Conservation (phyloP, 64 coral and sea anemone species). For the Orbicella faveolata region DNA sequence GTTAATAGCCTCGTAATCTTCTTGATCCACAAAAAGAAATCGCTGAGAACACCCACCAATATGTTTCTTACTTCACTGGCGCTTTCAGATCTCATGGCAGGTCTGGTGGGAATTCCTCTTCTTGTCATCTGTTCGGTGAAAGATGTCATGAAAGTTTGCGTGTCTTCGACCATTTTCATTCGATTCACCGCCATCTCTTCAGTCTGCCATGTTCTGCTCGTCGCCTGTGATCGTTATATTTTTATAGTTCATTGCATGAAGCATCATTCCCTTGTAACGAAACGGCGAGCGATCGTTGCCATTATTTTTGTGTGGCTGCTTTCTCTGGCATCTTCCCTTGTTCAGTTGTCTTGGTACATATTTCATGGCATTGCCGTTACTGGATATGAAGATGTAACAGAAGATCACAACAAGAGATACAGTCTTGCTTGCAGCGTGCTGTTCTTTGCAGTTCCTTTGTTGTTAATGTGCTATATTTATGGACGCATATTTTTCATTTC, state of each 20-base stretch:
- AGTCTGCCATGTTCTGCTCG: constrained; percentile 36
- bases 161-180: constrained; percentile 33
- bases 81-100: constrained; percentile 40
- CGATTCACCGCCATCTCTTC: constrained; percentile 57
- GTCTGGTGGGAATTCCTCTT: constrained; percentile 46
- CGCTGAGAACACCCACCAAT: constrained; percentile 41
- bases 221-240: constrained; percentile 45
- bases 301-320: constrained; percentile 26
- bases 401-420: constrained; percentile 18
- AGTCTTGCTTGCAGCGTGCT: constrained; percentile 8
- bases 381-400: neutral
- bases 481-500: constrained; percentile 55
- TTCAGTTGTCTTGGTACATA: constrained; percentile 54
- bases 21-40: constrained; percentile 24
- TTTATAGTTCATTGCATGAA: constrained; percentile 38
- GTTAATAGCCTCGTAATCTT: constrained; percentile 28
- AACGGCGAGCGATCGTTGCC: constrained; percentile 5
- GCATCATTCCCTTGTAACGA: constrained; percentile 6
- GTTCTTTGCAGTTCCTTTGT: constrained; percentile 36
- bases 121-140: neutral
- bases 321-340: constrained; percentile 21
- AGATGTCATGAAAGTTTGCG: neutral
- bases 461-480: constrained; percentile 47
- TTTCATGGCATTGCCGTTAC: neutral
- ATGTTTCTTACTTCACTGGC: constrained; percentile 49